Evolutionary conservation across 2,888 invertebrate species (phyloP).

Genomic region (Litoditis marina): DNA sequence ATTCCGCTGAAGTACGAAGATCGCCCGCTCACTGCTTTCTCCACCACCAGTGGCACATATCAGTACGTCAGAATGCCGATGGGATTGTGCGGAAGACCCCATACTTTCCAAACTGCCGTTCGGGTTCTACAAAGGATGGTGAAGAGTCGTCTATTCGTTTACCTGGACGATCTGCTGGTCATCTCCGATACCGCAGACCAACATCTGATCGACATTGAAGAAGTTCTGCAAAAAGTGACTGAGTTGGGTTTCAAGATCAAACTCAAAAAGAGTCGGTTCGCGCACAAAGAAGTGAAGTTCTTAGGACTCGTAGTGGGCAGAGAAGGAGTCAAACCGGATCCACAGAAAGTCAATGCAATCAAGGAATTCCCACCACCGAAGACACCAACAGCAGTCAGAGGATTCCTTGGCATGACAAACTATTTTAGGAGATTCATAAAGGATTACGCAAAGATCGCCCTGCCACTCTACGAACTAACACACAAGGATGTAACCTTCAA

Average conservation of each 20-base stretch:
- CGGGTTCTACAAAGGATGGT: neutral
- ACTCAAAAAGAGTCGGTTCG: slow-evolving; percentile 30
- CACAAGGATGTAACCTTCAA: slow-evolving; percentile 15
- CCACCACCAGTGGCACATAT: slow-evolving; percentile 23
- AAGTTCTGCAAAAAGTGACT: slow-evolving; percentile 20
- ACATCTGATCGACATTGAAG: no score
- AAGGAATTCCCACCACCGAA: slow-evolving; percentile 18
- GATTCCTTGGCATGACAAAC: slow-evolving; percentile 28
- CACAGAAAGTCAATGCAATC: slow-evolving; percentile 23
- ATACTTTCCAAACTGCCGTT: slow-evolving; percentile 24
- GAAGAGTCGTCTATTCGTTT: slow-evolving; percentile 15
- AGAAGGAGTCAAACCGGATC: slow-evolving; percentile 33
- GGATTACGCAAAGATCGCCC: slow-evolving; percentile 26
- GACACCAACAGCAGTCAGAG: slow-evolving; percentile 16
- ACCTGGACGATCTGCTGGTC: slow-evolving; percentile 40
- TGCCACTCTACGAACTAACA: slow-evolving; percentile 28
- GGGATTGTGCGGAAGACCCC: slow-evolving; percentile 26
- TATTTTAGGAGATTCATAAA: slow-evolving; percentile 36
- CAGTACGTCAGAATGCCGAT: slow-evolving; percentile 31
- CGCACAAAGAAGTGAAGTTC: slow-evolving; percentile 25
- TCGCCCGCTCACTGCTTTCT: slow-evolving; percentile 33
- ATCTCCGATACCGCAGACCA: no score
- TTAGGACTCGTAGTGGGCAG: slow-evolving; percentile 30
- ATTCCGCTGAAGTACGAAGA: slow-evolving; percentile 21
- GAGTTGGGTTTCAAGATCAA: slow-evolving; percentile 28